Base-by-base conservation (phyloP, 2,888 invertebrate genomes). In the Eremobia ochroleuca region DNA sequence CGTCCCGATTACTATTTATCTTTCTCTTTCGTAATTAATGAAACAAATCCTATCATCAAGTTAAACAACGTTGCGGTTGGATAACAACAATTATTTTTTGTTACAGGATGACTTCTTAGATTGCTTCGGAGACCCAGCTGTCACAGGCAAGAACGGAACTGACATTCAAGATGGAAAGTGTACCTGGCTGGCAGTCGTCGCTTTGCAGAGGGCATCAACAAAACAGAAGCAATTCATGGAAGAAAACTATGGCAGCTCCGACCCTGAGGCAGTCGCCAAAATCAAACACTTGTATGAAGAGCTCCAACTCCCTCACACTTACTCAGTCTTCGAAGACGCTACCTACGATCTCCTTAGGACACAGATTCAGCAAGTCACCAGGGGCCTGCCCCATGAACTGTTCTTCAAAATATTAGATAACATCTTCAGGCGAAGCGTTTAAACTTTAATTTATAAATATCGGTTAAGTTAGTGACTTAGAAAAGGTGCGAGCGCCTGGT, bases 111-210 rank as follows among this genome's bases (percentile, higher is more conserved):
- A 99, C 93, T 99, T 98, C 95, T 96, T 99, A 59, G 99, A 99
- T 93, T 99, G 98, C 92, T 99, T 98, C 93, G 99, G 99, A 0
- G 98, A 99, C 93, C 97, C 98, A 28, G 97, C 97, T 15, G 97
- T 98, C 4, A 99, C 98, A 0, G 99, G 99, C 13, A 99, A 99
- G 96, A 96, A 97, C 59, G 99, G 99, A 52, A 98, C 98, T 0
- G 99, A 99, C 92, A 99, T 99, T 88, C 97, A 98, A 95, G 99
- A 99, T 88, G 99, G 99, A 52, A 99, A 99, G 96, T 99, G 99
- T 95, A 98, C 99, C 0, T 99, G 99, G 99, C 96, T 99, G 52
- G 98, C 98, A 2, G 98, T 99, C 1, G 98, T 98, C 1, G 99
- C 99, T 18, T 96, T 99, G 81, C 98, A 99, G 93, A 97, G 98